Conservation (phyloP, 2,797 vertebrate genomes). For the Coilia nasus region DNA sequence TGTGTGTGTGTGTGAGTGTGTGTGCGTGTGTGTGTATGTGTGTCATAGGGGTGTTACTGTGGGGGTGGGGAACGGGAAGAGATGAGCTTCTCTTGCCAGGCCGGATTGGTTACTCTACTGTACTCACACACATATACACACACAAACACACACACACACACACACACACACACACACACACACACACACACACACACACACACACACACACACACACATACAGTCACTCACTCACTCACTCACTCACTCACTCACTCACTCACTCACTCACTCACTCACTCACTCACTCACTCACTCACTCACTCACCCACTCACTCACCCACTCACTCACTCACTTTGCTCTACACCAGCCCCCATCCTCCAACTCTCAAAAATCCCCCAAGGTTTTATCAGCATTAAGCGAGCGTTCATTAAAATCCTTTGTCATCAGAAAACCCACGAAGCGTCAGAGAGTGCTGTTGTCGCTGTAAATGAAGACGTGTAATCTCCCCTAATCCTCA, state of each 20-base stretch:
- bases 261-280: not conserved
- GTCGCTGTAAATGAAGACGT: constrained; percentile 42
- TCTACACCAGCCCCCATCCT: not conserved
- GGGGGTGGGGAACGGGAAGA: not conserved
- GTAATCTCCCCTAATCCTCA: constrained; percentile 55
- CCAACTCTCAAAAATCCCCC: not conserved
- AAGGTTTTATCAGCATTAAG: constrained; percentile 14
- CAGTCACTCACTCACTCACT: not conserved
- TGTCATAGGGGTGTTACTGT: not conserved
- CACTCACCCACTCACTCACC: not conserved
- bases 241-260: not conserved
- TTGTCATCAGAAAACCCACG: constrained; percentile 36
- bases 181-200: not conserved
- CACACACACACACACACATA: not conserved
- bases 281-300: not conserved
- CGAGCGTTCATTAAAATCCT: constrained; percentile 35
- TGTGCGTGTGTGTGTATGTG: no score
- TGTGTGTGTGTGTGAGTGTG: not conserved
- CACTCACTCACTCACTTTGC: not conserved
- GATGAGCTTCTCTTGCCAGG: not conserved
- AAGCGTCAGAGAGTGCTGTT: constrained; percentile 26
- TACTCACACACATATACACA: not conserved
- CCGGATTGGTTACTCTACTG: not conserved
- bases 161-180: not conserved
- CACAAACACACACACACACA: not conserved